Evolutionary conservation across 2,797 vertebrate species (phyloP).

Genomic region (Pangasius sanitwongsei): DNA sequence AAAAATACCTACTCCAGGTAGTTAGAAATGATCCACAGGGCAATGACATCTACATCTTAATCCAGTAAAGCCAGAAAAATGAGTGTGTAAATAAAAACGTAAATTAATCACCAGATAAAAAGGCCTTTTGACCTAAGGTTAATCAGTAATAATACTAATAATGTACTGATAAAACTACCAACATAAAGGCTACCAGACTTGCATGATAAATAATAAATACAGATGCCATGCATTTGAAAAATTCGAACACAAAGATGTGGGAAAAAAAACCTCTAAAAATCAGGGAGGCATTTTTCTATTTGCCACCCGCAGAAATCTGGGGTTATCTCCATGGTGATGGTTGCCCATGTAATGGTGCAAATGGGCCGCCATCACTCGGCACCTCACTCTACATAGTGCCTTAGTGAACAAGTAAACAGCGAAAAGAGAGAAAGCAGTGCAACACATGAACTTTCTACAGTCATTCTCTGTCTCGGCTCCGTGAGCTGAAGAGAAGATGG

Average conservation of each 20-base stretch:
- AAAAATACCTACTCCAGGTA: constrained; percentile 52
- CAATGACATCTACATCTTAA: constrained; percentile 84
- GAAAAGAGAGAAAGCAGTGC: constrained; percentile 92
- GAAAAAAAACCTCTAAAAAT: constrained; percentile 30
- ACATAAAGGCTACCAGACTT: not conserved
- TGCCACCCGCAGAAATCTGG: constrained; percentile 21
- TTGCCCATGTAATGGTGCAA: constrained; percentile 54
- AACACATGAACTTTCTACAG: constrained; percentile 90
- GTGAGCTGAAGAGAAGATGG: constrained; percentile 28
- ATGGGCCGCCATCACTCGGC: constrained; percentile 71
- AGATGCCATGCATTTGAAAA: constrained; percentile 37
- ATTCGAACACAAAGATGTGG: constrained; percentile 3
- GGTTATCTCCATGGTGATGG: constrained; percentile 17
- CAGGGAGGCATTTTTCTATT: constrained; percentile 19
- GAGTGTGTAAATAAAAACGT: constrained; percentile 89
- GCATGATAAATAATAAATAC: constrained; percentile 46
- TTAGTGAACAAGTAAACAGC: constrained; percentile 75
- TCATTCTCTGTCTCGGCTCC: constrained; percentile 64
- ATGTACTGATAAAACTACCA: not conserved
- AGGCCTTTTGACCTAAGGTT: not conserved
- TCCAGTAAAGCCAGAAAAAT: constrained; percentile 3
- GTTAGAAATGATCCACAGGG: constrained; percentile 59
- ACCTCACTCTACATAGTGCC: constrained; percentile 92
- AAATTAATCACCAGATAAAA: constrained; percentile 73
- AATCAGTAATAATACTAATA: constrained; percentile 9